Evolutionary conservation across 2,888 invertebrate genomes (phyloP).

Genomic region (Epirrhoe alternata): DNA sequence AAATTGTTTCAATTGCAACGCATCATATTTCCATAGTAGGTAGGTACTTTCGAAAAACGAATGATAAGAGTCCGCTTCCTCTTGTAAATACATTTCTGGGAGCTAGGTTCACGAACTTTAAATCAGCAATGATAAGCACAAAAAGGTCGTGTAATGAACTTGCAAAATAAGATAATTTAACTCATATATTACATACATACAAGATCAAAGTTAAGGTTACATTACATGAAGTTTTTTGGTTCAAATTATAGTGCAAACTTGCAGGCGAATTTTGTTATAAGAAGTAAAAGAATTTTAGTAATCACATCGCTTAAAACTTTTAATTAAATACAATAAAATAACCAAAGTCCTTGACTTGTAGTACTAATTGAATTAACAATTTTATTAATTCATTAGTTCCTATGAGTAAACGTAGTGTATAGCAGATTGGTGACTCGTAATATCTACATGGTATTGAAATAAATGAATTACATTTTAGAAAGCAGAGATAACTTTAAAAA

Average conservation of each 20-base stretch:
- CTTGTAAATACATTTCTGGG: slow-evolving; percentile 10
- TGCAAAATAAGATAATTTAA: slow-evolving; percentile 31
- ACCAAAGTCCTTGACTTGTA: slow-evolving; percentile 5
- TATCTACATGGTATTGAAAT: too few species aligned
- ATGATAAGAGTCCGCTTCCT: slow-evolving; percentile 15
- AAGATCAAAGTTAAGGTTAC: slow-evolving; percentile 26
- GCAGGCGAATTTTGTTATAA: too few species aligned
- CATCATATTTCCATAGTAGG: too few species aligned
- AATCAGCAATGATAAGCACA: slow-evolving; percentile 37
- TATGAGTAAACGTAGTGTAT: not conserved
- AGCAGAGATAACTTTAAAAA: too few species aligned
- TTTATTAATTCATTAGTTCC: slow-evolving; percentile 5
- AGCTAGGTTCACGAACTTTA: slow-evolving; percentile 38
- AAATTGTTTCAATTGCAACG: too few species aligned
- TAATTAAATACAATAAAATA: not conserved
- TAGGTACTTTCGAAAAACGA: slow-evolving; percentile 1
- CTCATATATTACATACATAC: slow-evolving; percentile 6
- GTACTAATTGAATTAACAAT: not conserved
- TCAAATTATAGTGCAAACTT: not conserved
- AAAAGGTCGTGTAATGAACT: slow-evolving; percentile 46
- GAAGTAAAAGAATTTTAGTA: too few species aligned
- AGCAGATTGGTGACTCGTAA: too few species aligned
- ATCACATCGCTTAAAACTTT: too few species aligned
- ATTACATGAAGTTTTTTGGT: not conserved
- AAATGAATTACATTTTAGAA: too few species aligned